Base-by-base conservation (phyloP, 2,113 vertebrate species). In the Acrocephalus kingi region DNA sequence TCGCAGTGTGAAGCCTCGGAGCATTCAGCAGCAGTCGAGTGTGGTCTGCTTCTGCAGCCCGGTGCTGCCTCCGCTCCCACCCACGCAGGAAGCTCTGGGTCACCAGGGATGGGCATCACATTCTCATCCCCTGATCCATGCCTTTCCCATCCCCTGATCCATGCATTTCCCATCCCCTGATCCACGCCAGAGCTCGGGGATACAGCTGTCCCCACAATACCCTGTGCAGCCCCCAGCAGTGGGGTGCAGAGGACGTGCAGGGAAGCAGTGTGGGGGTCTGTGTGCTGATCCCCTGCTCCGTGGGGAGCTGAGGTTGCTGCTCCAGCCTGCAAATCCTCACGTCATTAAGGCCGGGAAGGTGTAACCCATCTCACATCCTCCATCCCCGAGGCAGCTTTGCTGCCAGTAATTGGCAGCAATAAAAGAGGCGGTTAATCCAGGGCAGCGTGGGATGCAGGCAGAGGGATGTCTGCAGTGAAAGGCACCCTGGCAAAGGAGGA, bases 361-460 rank as follows among this genome's bases (percentile, higher is more conserved):
- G 93, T 41, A 90, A 93, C 96, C 87, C 79, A 67, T 69, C 66
- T 51, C 10, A 43, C 56, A 5, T 41, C 21, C 92, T 95, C 76
- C 90, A 52, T 92, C 95, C 95, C 94, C 6, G 20, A 51, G 37
- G 93, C 95, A 77, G 90, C 79, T 79, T 90, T 87, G 68, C 93
- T 92, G 92, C 86, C 90, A 37, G 93, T 93, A 96, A 97, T 93
- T 94, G 92, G 94, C 90, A 92, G 96, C 92, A 88, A 95, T 96
- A 84, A 96, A 96, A 91, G 87, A 55, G 43, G 84, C 84, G 66
- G 95, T 84, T 96, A 96, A 96, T 95, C 93, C 91, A 37, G 71
- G 87, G 74, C 78, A 46, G 91, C 58, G 66, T 82, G 96, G 94
- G 89, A 96, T 4, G 41, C 66, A 81, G 84, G 95, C 91, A 93